Evolutionary conservation across 2,888 invertebrate species (phyloP), one percentile per base, ranked within the genome.

Genomic region (Mesochorus sp.): DNA sequence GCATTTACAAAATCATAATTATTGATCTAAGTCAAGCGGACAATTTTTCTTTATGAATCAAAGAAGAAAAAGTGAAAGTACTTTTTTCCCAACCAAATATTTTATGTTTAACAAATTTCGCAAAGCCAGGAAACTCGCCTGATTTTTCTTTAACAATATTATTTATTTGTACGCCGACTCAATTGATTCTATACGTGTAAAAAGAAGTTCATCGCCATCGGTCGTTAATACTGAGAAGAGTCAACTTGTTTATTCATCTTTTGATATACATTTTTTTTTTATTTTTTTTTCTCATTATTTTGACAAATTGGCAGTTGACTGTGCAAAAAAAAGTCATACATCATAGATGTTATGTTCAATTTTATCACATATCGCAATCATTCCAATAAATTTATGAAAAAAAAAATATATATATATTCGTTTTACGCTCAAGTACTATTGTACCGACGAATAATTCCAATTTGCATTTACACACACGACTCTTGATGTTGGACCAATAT

Each of bases 331-430:
- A 51, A 28, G 49, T 57, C 42, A 76, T 75, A 72, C n/a, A 10
- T 12, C 26, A 12, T 5, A 3, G 49, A 61, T 12, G 61, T 37
- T 71, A 57, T 70, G 70, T 80, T 77, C 79, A 59, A 61, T 71
- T 80, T 80, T 80, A 72, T 73, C 76, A 81, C 74, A 75, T 76
- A 75, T 74, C 78, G 78, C 70, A 34, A 71, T 70, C 74, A 78
- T 78, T 78, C 78, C 78, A 78, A 51, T 70, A 24, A 68, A 73
- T n/a, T n/a, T n/a, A n/a, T n/a, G n/a, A n/a, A n/a, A n/a, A n/a
- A n/a, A n/a, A n/a, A n/a, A n/a, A n/a, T n/a, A n/a, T n/a, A n/a
- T n/a, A 21, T 14, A 61, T 14, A 70, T 62, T 64, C 51, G 10
- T 57, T 62, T 37, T 6, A 31, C 37, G 55, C 51, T 62, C 49